Evolutionary conservation across 2,888 invertebrate genomes (phyloP).

Genomic region (Falcaria lacertinaria): DNA sequence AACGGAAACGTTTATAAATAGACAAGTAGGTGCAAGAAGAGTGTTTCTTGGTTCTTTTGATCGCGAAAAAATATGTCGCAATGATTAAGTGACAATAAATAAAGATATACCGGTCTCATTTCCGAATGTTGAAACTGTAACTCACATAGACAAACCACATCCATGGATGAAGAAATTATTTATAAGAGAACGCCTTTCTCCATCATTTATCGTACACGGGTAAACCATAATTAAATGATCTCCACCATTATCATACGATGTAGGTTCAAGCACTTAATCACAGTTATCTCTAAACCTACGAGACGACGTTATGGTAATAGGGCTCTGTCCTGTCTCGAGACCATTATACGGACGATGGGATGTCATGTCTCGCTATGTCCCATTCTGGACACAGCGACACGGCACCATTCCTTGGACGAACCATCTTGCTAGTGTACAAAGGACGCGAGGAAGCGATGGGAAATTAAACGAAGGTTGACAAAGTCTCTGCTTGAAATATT

Average conservation of each 20-base stretch:
- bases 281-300: conserved; percentile 9
- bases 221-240: neutral
- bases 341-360: conserved; percentile 46
- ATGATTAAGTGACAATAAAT: too few species aligned
- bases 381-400: conserved; percentile 24
- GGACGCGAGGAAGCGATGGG: conserved; percentile 6
- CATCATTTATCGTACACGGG: neutral
- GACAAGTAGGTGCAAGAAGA: too few species aligned
- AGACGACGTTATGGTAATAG: conserved; percentile 46
- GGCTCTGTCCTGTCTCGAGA: conserved; percentile 41
- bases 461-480: neutral
- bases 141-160: too few species aligned
- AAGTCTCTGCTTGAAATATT: too few species aligned
- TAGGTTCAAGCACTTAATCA: neutral
- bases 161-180: too few species aligned
- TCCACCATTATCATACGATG: neutral
- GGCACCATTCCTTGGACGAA: conserved; percentile 19
- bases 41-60: too few species aligned
- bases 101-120: too few species aligned
- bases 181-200: conserved; percentile 18
- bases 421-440: conserved; percentile 11
- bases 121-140: too few species aligned
- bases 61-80: too few species aligned
- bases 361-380: conserved; percentile 27
- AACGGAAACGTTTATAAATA: too few species aligned